A percentile compares a stretch with the other conserved stretches of the same genome.
These are phyloP conservation scores for Caligus rogercresseyi DNA, from an alignment of 1,140 invertebrate genomes.

Conservation along the genomic window DNA sequence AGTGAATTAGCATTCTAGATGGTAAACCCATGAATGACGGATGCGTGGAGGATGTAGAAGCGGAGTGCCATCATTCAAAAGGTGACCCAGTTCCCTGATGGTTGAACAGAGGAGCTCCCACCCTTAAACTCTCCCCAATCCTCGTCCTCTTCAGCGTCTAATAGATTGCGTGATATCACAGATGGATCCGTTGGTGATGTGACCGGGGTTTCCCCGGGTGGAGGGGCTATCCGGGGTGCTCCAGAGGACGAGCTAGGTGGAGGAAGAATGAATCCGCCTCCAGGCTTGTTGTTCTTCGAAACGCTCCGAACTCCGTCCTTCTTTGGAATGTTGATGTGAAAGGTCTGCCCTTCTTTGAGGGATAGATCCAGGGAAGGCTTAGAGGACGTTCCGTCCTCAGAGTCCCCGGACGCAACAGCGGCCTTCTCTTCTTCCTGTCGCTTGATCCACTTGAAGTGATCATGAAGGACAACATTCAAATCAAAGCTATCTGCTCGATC, in stretches of 20 bases:
- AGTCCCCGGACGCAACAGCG: conserved; percentile 31
- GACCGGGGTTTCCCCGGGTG: not conserved
- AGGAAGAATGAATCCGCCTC: not conserved
- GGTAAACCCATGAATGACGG: too few relatives aligned
- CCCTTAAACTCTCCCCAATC: not conserved
- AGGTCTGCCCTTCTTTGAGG: conserved; percentile 95
- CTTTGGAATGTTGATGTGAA: conserved; percentile 72
- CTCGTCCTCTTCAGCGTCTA: not conserved
- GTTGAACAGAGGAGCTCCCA: not conserved
- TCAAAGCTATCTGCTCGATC: conserved; percentile 98
- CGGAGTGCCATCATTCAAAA: not conserved
- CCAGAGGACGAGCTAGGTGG: not conserved
- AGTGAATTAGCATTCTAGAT: too few relatives aligned
- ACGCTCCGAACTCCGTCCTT: not conserved
- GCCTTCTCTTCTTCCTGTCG: conserved; percentile 52
- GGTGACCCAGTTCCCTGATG: not conserved
- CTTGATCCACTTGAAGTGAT: conserved; percentile 93
- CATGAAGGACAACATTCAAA: conserved; percentile 92
- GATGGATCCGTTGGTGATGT: not conserved
- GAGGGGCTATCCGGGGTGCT: not conserved
- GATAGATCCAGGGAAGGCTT: conserved; percentile 78
- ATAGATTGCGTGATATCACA: not conserved
- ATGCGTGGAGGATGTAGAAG: too few relatives aligned
- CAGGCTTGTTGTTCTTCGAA: not conserved
- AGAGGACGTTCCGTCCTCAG: conserved; percentile 43